Percentiles rank a stretch among this genome's conserved stretches.
Conservation (phyloP, 2,888 invertebrate genomes). For the Sarcophaga caerulescens region DNA sequence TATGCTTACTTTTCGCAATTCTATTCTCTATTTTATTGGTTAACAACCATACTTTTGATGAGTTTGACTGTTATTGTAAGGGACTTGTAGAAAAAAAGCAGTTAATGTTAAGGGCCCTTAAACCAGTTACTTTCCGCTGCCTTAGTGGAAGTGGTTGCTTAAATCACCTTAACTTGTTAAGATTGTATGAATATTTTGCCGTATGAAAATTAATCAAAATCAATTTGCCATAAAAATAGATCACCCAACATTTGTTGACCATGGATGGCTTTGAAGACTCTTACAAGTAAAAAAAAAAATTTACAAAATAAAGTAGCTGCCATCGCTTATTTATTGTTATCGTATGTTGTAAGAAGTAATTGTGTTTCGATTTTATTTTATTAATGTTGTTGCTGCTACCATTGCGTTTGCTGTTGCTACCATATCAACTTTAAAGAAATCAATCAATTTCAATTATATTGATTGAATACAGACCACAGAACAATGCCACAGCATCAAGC, state of each 20-base stretch:
- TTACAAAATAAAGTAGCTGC: conserved; percentile 42
- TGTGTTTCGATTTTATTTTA: neutral
- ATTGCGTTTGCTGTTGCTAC: neutral
- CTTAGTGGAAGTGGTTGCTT: too few relatives aligned
- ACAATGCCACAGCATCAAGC: neutral
- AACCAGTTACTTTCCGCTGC: conserved; percentile 38
- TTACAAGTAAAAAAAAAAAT: conserved; percentile 31
- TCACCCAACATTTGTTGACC: conserved; percentile 44
- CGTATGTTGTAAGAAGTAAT: conserved; percentile 1
- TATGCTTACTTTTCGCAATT: neutral
- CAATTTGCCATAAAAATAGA: conserved; percentile 69
- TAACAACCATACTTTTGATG: neutral
- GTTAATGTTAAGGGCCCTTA: too few relatives aligned
- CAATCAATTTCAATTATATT: conserved; percentile 67
- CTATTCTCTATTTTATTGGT: neutral
- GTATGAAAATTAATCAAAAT: conserved; percentile 68
- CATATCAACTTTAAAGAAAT: conserved; percentile 41
- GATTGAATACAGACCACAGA: conserved; percentile 40
- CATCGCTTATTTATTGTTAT: conserved; percentile 29
- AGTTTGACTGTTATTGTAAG: neutral
- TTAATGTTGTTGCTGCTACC: neutral
- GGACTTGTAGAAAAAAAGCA: conserved; percentile 10
- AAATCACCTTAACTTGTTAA: neutral
- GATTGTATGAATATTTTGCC: conserved; percentile 53
- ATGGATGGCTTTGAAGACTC: neutral